Base-by-base conservation (phyloP, 2,888 invertebrate genomes). In the Spilarctia lutea region DNA sequence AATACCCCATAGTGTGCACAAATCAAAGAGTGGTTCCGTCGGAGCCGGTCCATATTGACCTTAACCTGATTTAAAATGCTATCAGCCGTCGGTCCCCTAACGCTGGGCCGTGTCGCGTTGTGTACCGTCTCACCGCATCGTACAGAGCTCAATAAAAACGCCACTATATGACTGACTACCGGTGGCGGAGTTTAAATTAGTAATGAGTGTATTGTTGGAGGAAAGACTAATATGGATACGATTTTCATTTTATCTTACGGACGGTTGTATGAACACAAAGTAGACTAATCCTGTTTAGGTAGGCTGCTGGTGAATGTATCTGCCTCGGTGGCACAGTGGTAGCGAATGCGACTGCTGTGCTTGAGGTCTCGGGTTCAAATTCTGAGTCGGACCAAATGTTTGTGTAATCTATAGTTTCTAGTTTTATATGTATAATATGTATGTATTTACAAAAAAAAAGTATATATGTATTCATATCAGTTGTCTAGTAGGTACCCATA, bases 31-130 rank as follows among this genome's bases (percentile, higher is more conserved):
- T 72, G 24, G 68, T 75, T 35, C 76, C 65, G 73, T 75, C 56
- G 67, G 56, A 78, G 63, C 79, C 74, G 80, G 81, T 85, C 86
- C 85, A 83, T 89, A 86, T 88, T 93, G 94, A 94, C 94, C 95
- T 95, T 95, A 94, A 94, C 94, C 94, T 94, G 92, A 93, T 95
- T 94, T 94, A 94, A 94, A 93, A 95, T 95, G 94, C 95, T 91
- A 93, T 94, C 93, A 93, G 90, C 88, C 87, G 78, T 79, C 79
- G 79, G 78, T 81, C 74, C 78, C 80, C 82, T 82, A 79, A 74
- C 75, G 67, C 60, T 73, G 68, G 68, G 67, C 68, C 68, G 71
- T 60, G 30, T 70, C 76, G 80, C 75, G 65, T 10, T 39, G 65
- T n/a, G 56, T 77, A 75, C 76, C 75, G 60, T 68, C n/a, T 8